Evolutionary conservation across 2,888 invertebrate species (phyloP).

Genomic region (Cantharis rufa): DNA sequence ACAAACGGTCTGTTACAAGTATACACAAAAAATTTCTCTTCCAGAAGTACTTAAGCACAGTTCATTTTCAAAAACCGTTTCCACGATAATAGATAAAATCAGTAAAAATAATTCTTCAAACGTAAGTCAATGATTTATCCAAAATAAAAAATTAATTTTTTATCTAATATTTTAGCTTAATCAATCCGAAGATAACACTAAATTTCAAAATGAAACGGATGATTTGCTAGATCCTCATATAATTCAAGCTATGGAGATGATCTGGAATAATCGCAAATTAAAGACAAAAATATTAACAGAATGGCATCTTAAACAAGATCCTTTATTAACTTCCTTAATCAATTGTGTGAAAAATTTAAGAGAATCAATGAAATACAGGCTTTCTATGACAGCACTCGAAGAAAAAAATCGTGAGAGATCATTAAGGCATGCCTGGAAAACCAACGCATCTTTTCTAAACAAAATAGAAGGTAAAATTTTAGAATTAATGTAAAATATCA

Average conservation of each 20-base stretch:
- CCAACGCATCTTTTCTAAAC: slow-evolving; percentile 46
- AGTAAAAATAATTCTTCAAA: background rate
- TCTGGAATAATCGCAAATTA: background rate
- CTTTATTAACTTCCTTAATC: slow-evolving; percentile 7
- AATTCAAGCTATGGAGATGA: background rate
- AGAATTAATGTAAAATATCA: background rate
- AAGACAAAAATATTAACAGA: background rate
- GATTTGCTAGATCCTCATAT: background rate
- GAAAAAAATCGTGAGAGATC: slow-evolving; percentile 56
- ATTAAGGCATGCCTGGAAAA: slow-evolving; percentile 55
- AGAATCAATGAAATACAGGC: slow-evolving; percentile 53
- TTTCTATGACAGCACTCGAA: slow-evolving; percentile 57
- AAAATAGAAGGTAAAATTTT: background rate
- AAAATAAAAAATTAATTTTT: background rate
- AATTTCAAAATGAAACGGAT: background rate
- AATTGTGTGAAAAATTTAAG: slow-evolving; percentile 52
- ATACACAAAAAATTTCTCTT: background rate
- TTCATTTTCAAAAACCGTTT: background rate
- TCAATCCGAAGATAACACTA: background rate
- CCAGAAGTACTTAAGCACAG: background rate
- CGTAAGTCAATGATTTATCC: background rate
- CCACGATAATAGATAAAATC: background rate
- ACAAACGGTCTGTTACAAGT: background rate
- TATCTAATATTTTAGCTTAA: background rate
- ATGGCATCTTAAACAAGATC: too few species aligned